Evolutionary conservation across 2,113 vertebrate species (phyloP).

Genomic region (Phalacrocorax brasilianus): DNA sequence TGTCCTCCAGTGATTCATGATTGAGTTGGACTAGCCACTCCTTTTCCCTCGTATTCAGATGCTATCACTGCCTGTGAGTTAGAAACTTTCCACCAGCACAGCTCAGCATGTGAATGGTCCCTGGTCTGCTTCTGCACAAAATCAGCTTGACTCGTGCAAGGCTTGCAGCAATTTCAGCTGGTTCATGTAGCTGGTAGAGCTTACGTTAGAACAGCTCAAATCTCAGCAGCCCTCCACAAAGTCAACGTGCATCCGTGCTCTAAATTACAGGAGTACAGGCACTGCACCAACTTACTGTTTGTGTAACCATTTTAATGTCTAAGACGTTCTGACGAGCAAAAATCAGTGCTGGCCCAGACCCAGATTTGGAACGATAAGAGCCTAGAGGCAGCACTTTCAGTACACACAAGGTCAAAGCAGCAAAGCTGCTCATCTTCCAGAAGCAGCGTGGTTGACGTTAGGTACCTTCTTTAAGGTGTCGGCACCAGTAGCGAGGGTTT

Average conservation of each 20-base stretch:
- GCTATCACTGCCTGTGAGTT: not conserved
- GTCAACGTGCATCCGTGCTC: not conserved
- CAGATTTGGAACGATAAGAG: not conserved
- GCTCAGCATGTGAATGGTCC: not conserved
- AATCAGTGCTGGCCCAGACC: not conserved
- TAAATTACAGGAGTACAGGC: not conserved
- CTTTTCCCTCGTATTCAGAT: not conserved
- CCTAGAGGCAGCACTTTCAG: not conserved
- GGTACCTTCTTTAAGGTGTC: not conserved
- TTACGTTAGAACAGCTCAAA: not conserved
- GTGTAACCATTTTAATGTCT: not conserved
- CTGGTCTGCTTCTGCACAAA: not conserved
- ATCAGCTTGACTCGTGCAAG: not conserved
- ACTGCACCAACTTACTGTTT: not conserved
- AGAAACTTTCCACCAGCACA: not conserved
- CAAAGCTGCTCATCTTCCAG: not conserved
- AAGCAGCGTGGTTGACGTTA: fast-evolving
- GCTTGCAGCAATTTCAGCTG: not conserved
- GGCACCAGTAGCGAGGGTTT: not conserved
- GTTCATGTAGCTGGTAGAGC: not conserved
- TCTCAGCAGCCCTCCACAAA: not conserved
- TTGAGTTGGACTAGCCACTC: not conserved
- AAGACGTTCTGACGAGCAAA: not conserved
- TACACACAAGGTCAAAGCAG: not conserved
- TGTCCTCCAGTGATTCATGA: not conserved